Percentiles rank a stretch among this genome's conserved stretches.
These are phyloP conservation scores for Oxygymnocypris stewartii DNA, from an alignment of 2,113 vertebrate genomes.

Conservation along the genomic window DNA sequence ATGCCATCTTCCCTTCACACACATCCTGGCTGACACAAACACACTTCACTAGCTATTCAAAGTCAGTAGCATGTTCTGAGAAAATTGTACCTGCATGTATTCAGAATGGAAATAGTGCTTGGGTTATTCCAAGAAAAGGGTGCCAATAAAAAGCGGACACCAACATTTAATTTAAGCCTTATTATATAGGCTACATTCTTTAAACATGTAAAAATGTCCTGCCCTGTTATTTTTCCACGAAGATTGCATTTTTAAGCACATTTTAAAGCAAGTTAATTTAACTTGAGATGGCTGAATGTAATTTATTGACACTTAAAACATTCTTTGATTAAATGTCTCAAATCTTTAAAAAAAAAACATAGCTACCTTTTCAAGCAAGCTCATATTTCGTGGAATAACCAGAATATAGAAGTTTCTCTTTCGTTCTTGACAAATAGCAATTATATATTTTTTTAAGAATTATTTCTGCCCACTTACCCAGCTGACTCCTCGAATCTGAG, in stretches of 20 bases:
- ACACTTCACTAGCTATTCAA: neutral
- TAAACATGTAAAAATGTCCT: neutral
- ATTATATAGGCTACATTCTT: neutral
- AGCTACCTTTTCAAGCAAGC: neutral
- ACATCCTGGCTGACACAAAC: neutral
- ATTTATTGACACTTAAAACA: neutral
- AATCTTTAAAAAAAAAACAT: neutral
- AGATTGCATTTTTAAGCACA: neutral
- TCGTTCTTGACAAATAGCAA: neutral
- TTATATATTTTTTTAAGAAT: neutral
- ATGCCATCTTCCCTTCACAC: neutral
- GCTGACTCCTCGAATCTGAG: constrained; percentile 82
- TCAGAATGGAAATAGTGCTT: neutral
- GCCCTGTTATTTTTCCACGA: neutral
- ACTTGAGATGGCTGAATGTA: neutral
- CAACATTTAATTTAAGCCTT: neutral
- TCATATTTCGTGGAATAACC: neutral
- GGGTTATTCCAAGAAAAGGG: neutral
- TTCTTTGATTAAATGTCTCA: neutral
- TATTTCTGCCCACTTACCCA: constrained; percentile 76
- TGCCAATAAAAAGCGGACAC: neutral
- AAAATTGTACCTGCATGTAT: neutral
- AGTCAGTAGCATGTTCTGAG: neutral
- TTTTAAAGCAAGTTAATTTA: neutral
- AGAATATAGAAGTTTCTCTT: neutral